Evolutionary conservation across 2,797 vertebrate genomes (phyloP).

Genomic region (Enteromius radiatus): DNA sequence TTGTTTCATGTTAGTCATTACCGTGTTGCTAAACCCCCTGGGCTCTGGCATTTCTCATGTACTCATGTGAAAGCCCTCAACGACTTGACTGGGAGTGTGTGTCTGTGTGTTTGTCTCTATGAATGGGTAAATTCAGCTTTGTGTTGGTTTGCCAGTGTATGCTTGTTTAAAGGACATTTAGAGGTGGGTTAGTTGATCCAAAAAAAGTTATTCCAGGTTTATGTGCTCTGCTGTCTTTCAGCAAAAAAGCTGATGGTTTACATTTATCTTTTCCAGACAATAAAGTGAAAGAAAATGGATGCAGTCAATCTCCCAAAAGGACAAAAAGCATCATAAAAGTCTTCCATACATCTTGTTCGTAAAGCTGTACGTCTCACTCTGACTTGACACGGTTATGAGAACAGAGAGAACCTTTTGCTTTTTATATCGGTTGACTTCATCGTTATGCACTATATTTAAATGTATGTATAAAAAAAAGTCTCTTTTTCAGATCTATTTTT

Average conservation of each 20-base stretch:
- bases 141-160: neutral
- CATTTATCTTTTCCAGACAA: neutral
- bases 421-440: neutral
- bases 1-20: conserved; percentile 42
- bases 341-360: neutral
- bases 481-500: neutral
- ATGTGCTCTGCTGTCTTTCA: neutral
- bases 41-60: conserved; percentile 39
- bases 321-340: neutral
- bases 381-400: neutral
- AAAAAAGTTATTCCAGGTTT: neutral
- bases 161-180: neutral
- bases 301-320: neutral
- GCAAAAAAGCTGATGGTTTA: neutral
- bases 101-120: conserved; percentile 38
- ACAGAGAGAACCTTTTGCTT: neutral
- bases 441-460: neutral
- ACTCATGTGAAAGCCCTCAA: neutral
- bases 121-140: neutral
- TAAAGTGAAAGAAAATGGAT: neutral
- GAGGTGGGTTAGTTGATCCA: neutral
- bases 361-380: neutral
- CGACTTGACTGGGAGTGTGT: neutral
- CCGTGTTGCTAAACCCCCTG: conserved; percentile 30
- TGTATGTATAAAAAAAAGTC: neutral